phyloP scores from a whole-genome alignment of 2,888 invertebrate species.

The Folsomia candida region DNA sequence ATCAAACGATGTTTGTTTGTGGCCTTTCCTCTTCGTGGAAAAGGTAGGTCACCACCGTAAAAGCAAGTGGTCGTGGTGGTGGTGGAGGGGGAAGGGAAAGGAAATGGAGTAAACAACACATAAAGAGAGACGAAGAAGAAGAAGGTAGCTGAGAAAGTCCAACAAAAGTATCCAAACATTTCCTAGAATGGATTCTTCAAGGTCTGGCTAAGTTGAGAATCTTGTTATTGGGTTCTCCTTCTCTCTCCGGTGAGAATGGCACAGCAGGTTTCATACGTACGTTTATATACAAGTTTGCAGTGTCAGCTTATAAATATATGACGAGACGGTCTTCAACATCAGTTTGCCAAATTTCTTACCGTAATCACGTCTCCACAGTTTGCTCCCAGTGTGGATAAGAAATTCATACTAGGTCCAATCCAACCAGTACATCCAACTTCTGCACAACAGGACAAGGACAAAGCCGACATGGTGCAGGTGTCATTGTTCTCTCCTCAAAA shows the following conservation, averaged over 20 bases:
- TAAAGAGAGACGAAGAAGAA: too few species aligned
- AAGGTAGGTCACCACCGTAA: background rate
- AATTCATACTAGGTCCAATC: too few species aligned
- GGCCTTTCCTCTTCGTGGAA: background rate
- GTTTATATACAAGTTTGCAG: too few species aligned
- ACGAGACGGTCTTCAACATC: too few species aligned
- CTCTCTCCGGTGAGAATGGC: background rate
- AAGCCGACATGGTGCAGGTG: constrained; percentile 49
- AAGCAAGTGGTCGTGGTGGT: background rate
- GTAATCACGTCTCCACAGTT: too few species aligned
- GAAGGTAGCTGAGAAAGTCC: constrained; percentile 3
- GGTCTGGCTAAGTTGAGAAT: constrained; percentile 48
- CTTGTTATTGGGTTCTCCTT: constrained; percentile 49
- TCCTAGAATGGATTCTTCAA: background rate
- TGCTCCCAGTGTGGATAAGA: too few species aligned
- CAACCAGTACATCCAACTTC: too few species aligned
- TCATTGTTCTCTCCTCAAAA: constrained; percentile 51
- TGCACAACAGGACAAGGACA: too few species aligned
- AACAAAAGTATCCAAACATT: background rate
- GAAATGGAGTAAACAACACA: background rate
- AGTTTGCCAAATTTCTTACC: too few species aligned
- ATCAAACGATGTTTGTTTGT: background rate
- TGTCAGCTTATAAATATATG: too few species aligned
- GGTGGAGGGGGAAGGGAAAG: background rate
- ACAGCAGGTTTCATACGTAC: too few species aligned